Percentiles rank a stretch among this genome's conserved stretches.
phyloP scores from a whole-genome alignment of 2,797 vertebrate species.

The Orestias chungarensis region DNA sequence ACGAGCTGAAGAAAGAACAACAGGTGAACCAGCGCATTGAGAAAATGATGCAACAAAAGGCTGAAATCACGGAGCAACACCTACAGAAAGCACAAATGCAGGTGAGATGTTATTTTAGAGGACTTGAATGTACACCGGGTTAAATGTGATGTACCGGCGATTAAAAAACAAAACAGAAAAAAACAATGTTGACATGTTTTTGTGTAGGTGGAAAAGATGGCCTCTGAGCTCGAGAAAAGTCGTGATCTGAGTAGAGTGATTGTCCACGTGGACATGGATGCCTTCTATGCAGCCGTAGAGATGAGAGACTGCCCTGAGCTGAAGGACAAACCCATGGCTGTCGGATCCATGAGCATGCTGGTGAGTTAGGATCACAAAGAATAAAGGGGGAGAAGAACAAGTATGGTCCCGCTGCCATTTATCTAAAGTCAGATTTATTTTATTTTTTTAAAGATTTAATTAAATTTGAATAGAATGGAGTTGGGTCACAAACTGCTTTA shows the following conservation, averaged over 20 bases:
- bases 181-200: neutral
- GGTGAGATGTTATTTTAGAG: constrained; percentile 45
- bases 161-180: neutral
- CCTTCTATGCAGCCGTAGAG: constrained; percentile 98
- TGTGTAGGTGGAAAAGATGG: constrained; percentile 85
- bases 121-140: neutral
- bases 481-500: constrained; percentile 1
- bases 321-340: constrained; percentile 94
- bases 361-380: constrained; percentile 67
- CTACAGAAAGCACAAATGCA: constrained; percentile 85
- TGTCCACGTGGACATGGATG: constrained; percentile 98
- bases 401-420: neutral
- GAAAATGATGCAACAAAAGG: constrained; percentile 91
- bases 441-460: neutral
- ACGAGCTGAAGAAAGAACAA: constrained; percentile 91
- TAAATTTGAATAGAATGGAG: neutral
- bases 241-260: constrained; percentile 88
- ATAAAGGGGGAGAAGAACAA: neutral
- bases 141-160: neutral
- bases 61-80: constrained; percentile 85
- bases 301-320: constrained; percentile 93
- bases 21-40: constrained; percentile 94
- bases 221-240: constrained; percentile 80
- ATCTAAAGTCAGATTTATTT: neutral
- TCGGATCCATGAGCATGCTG: constrained; percentile 95